A percentile compares a stretch with the other conserved stretches of the same genome.
phyloP scores from a whole-genome alignment of 2,113 vertebrate genomes.

The Lamprologus ornatipinnis region DNA sequence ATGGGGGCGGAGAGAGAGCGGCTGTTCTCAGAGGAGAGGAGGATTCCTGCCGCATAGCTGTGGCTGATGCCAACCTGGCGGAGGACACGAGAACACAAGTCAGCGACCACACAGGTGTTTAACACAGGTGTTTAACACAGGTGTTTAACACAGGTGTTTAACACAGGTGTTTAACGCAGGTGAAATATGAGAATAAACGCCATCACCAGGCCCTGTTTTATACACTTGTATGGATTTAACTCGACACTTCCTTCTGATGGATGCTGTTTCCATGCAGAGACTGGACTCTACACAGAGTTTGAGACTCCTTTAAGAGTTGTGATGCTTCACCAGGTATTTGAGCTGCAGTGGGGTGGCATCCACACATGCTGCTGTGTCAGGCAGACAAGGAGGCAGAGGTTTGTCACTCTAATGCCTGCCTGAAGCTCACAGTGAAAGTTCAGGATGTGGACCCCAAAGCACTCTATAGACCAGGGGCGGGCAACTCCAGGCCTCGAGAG shows the following conservation, averaged over 20 bases:
- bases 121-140: accelerated
- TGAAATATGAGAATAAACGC: neutral
- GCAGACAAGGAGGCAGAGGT: neutral
- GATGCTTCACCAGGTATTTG: neutral
- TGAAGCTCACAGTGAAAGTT: neutral
- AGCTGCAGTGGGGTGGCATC: neutral
- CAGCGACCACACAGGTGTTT: neutral
- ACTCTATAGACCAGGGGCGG: neutral
- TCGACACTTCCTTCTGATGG: accelerated
- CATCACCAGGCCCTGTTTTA: neutral
- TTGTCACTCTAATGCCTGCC: neutral
- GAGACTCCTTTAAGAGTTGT: neutral
- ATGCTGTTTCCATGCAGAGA: neutral
- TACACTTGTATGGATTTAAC: neutral
- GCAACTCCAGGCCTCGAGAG: neutral
- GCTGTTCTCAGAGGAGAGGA: conserved; percentile 87
- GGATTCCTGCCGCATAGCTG: conserved; percentile 76
- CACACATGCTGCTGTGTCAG: neutral
- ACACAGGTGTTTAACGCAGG: accelerated
- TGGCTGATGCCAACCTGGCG: conserved; percentile 55
- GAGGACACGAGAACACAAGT: neutral
- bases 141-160: neutral
- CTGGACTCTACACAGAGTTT: neutral
- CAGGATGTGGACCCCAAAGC: neutral
- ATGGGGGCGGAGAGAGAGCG: conserved; percentile 85